Base-by-base conservation (phyloP, 2,797 vertebrate genomes). In the Rhincodon typus region DNA sequence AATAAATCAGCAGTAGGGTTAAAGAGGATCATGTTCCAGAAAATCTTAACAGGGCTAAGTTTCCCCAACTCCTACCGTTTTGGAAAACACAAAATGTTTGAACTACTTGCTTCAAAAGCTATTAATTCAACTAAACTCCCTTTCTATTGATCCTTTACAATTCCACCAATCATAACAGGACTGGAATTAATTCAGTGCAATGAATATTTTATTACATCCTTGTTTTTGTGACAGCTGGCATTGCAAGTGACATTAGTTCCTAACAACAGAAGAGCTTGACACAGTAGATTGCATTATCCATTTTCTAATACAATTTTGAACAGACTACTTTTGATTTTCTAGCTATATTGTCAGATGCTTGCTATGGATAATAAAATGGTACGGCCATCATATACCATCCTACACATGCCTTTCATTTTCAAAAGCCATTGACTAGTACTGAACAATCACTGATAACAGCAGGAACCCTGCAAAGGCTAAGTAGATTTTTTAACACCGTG, bases 261-360 rank as follows among this genome's bases (percentile, higher is more conserved):
- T 17, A 77, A 53, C 21, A 94, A 50, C 21, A 23, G 23, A 53
- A 74, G 67, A 62, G 12, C 70, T 77, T 77, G 27, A 95, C 30
- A 19, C 30, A 74, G 50, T 46, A 95, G 42, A 95, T 95, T 95
- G 46, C 46, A 8, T 95, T 95, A 74, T 95, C 69, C 70, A 53
- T 4, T 95, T 77, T 95, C 94, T 77, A 46, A 77, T 77, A 57
- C 27, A 95, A 53, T 77, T 4, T 95, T 74, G 3, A 12, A 57
- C 30, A 77, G 70, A 77, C 27, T n/a, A 50, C 46, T 42, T 95
- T 74, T 77, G 94, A 95, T 95, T 95, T 74, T 72, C 27, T 50
- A 53, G 70, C 94, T 53, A 1, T 74, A 53, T 27, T 74, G 12
- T 53, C 42, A 94, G 69, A 38, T 67, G 34, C 38, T 94, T 67